Evolutionary conservation across 1,140 invertebrate species (phyloP).

Genomic region (Cataglyphis hispanica): DNA sequence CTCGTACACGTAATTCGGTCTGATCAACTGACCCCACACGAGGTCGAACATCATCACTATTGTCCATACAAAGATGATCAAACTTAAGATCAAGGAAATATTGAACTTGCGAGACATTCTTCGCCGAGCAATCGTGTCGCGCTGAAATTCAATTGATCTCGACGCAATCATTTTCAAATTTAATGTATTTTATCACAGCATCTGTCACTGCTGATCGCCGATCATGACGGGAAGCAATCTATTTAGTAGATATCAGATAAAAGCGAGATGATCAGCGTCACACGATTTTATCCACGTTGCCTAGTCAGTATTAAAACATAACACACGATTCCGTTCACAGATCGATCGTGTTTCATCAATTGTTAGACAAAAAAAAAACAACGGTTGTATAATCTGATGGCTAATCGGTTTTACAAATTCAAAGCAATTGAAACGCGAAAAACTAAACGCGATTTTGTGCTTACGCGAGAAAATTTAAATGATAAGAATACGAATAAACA

Average conservation of each 20-base stretch:
- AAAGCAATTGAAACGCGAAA: not conserved
- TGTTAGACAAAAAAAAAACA: not conserved
- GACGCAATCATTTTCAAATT: not conserved
- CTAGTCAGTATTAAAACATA: not conserved
- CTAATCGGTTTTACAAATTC: not conserved
- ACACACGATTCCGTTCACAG: not conserved
- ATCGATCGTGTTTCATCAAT: not conserved
- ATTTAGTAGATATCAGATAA: constrained; percentile 28
- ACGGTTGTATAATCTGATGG: not conserved
- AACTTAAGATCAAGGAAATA: not conserved
- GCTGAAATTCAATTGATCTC: not conserved
- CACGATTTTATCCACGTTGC: not conserved
- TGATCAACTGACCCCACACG: constrained; percentile 69
- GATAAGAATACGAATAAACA: not conserved
- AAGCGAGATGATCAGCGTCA: not conserved
- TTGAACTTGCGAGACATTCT: constrained; percentile 3
- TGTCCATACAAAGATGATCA: not conserved
- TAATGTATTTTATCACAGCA: not conserved
- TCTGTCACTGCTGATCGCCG: not conserved
- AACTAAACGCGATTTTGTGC: not conserved
- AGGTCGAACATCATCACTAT: not conserved
- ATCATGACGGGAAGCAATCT: not conserved
- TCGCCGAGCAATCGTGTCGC: not conserved
- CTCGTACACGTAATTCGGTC: constrained; percentile 78
- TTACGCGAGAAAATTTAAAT: not conserved